Percentiles rank a stretch among this genome's conserved stretches.
Conservation (phyloP, 2,888 invertebrate species). For the Melipona beecheii region DNA sequence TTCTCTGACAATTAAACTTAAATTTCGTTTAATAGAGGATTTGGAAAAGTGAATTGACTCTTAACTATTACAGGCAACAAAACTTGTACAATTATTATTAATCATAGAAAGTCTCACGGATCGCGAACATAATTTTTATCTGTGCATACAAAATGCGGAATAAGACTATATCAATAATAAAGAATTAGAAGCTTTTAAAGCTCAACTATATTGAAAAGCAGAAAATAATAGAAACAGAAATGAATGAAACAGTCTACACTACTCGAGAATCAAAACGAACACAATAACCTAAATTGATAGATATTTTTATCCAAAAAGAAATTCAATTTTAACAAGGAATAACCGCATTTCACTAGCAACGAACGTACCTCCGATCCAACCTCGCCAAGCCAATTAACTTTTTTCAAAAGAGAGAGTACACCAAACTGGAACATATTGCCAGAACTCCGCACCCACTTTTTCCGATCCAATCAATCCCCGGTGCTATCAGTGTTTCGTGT, state of each 20-base stretch:
- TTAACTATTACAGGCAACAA: no score
- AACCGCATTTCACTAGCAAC: neutral
- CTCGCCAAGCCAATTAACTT: neutral
- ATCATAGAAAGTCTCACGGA: no score
- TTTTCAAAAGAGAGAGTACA: neutral
- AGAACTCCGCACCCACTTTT: neutral
- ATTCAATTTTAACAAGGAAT: neutral
- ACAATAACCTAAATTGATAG: neutral
- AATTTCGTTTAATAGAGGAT: no score
- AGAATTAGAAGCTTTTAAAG: no score
- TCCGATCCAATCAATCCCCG: neutral
- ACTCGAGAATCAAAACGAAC: neutral
- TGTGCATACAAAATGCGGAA: no score
- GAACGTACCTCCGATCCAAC: neutral
- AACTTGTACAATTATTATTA: no score
- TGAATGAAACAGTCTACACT: neutral
- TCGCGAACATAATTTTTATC: no score
- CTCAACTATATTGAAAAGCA: no score
- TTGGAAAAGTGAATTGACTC: no score
- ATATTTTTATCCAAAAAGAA: neutral
- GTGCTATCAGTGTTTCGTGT: conserved; percentile 28
- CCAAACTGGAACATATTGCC: neutral
- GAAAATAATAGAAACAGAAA: no score
- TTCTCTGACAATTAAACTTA: no score
- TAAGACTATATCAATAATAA: no score